phyloP scores from a whole-genome alignment of 2,888 invertebrate genomes.

The Mesopsocus fuscifrons region DNA sequence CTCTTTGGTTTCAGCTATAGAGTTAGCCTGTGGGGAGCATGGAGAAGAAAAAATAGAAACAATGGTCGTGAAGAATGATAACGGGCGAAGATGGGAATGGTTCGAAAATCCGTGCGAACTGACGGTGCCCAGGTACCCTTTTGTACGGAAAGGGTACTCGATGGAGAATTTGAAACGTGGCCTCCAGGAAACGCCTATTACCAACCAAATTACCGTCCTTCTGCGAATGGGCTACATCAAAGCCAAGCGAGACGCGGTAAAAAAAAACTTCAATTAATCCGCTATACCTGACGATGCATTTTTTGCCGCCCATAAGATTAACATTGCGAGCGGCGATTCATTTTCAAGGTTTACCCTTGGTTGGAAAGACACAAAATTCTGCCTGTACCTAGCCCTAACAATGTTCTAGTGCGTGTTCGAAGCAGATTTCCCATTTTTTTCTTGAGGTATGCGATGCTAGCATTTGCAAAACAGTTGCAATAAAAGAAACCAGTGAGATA shows the following conservation, averaged over 20 bases:
- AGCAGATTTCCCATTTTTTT: too few relatives aligned
- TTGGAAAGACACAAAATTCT: not conserved
- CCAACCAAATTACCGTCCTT: conserved; percentile 51
- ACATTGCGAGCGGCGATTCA: too few relatives aligned
- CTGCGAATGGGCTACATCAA: conserved; percentile 52
- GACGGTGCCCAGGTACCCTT: conserved; percentile 20
- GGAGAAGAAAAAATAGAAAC: conserved; percentile 53
- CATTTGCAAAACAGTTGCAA: too few relatives aligned
- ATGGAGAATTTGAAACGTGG: conserved; percentile 11
- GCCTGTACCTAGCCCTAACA: too few relatives aligned
- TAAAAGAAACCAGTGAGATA: too few relatives aligned
- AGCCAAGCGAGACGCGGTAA: conserved; percentile 49
- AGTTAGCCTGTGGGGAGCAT: conserved; percentile 80
- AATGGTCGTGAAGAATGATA: conserved; percentile 44
- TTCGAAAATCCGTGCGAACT: conserved; percentile 39
- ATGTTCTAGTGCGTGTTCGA: too few relatives aligned
- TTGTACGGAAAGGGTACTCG: conserved; percentile 26
- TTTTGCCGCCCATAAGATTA: too few relatives aligned
- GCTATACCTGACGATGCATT: too few relatives aligned
- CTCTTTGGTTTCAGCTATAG: conserved; percentile 48
- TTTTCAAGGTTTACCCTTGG: too few relatives aligned
- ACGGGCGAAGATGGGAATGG: conserved; percentile 49
- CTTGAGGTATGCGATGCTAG: too few relatives aligned
- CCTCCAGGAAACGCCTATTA: conserved; percentile 47
- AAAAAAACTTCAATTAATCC: too few relatives aligned